phyloP scores from a whole-genome alignment of 2,113 vertebrate species.

The Pseudopipra pipra region DNA sequence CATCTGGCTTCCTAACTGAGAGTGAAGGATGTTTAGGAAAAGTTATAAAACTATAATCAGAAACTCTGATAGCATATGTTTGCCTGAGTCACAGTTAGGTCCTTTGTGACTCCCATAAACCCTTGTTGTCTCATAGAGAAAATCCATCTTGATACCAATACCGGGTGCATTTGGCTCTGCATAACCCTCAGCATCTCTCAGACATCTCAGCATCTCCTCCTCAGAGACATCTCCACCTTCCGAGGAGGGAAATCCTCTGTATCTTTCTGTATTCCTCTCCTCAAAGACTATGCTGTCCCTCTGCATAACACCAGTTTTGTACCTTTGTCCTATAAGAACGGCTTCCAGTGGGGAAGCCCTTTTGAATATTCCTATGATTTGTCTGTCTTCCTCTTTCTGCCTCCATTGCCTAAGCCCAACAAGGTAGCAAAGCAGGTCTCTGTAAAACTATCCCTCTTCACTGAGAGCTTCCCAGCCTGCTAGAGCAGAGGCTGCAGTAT shows the following conservation, averaged over 20 bases:
- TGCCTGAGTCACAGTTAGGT: neutral
- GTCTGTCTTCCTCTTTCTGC: neutral
- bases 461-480: neutral
- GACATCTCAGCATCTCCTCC: neutral
- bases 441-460: neutral
- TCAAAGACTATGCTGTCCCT: neutral
- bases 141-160: neutral
- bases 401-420: neutral
- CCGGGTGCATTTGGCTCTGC: neutral
- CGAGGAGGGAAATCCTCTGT: neutral
- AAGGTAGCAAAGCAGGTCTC: neutral
- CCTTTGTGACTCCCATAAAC: neutral
- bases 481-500: conserved; percentile 21
- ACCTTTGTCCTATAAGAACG: neutral
- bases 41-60: conserved; percentile 9
- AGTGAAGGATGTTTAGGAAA: neutral
- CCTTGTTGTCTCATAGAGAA: neutral
- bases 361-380: neutral
- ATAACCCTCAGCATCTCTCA: neutral
- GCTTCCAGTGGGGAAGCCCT: neutral
- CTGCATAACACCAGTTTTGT: neutral
- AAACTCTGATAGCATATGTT: neutral
- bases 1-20: conserved; percentile 26
- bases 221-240: neutral
- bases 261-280: neutral